Evolutionary conservation across 1,140 invertebrate species (phyloP).

Genomic region (Aphelenchoides avenae): DNA sequence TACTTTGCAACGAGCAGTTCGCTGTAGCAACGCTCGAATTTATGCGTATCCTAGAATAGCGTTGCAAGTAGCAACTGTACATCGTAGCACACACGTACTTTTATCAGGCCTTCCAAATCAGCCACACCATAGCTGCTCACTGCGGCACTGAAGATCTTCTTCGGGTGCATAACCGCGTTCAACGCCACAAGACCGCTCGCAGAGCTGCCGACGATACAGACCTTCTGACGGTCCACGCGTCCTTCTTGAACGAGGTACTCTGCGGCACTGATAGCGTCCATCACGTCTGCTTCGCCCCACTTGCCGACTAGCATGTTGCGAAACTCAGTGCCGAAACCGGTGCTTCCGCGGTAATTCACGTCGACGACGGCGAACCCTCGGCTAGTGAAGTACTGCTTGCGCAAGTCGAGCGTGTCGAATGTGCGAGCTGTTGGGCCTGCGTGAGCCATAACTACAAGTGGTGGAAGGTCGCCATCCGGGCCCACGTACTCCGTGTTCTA

Average conservation of each 20-base stretch:
- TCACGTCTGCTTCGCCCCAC: conserved; percentile 24
- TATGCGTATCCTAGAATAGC: conserved; percentile 14
- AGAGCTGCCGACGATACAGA: conserved; percentile 27
- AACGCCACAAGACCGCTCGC: conserved; percentile 25
- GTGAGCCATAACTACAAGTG: conserved; percentile 17
- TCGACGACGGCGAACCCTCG: conserved; percentile 26
- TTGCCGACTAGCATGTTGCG: conserved; percentile 17
- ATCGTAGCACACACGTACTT: conserved; percentile 1
- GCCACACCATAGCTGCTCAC: conserved; percentile 23
- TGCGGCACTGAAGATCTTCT: conserved; percentile 16
- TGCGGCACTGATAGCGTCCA: conserved; percentile 16
- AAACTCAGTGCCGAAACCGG: conserved; percentile 16
- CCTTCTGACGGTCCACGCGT: conserved; percentile 14
- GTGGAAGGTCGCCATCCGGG: conserved; percentile 15
- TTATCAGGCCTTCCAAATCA: conserved; percentile 22
- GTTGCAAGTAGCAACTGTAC: too few species aligned
- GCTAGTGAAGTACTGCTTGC: conserved; percentile 22
- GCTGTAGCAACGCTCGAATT: conserved; percentile 22
- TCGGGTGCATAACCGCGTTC: not conserved
- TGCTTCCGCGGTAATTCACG: conserved; percentile 23
- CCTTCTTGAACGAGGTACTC: conserved; percentile 17
- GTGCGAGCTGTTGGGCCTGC: conserved; percentile 16
- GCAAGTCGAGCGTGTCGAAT: conserved; percentile 18
- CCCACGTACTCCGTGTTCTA: not conserved
- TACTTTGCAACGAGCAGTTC: conserved; percentile 4